Evolutionary conservation across 2,113 vertebrate genomes (phyloP), one percentile per base, ranked within the genome.

Genomic region (Columba janthina): DNA sequence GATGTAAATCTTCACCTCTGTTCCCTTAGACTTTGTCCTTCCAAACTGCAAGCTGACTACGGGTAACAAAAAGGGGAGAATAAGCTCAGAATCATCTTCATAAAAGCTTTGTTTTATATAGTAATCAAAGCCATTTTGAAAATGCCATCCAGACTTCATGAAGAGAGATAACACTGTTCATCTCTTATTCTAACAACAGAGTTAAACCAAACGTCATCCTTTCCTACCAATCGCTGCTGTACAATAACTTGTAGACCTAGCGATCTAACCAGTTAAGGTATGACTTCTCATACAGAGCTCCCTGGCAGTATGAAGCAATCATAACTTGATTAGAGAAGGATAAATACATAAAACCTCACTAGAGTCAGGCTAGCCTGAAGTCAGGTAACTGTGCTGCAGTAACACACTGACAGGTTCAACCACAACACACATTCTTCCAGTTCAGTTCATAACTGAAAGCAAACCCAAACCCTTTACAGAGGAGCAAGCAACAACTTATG

Each of bases 231-330:
- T 78, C 66, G 20, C 69, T 32, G 31, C 26, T 64, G 18, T 11
- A 81, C 62, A 62, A 31, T 61, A 80, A 72, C 46, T 77, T 25
- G 31, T 14, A 64, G 56, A 82, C 15, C 28, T 24, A 75, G 67
- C 20, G 0, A 89, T 25, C 80, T 80, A 95, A 88, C 91, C 93
- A 92, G 76, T 77, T 96, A 96, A 93, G 79, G 85, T 66, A 85
- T 66, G 25, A 62, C 75, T 62, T 66, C 38, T 50, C 79, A 74
- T 6, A 58, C 40, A 70, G 56, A 74, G 57, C 36, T 85, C 89
- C 56, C 74, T 32, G 13, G 42, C 48, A 75, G 48, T 50, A 58
- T 1, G 11, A 89, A 74, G 44, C 58, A 32, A 70, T 73, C 57
- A 7, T 29, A 84, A 81, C 74, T 71, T 36, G 66, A 58, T 90